These are phyloP conservation scores for Acromyrmex charruanus DNA, from an alignment of 1,140 invertebrate species.

Conservation along the genomic window DNA sequence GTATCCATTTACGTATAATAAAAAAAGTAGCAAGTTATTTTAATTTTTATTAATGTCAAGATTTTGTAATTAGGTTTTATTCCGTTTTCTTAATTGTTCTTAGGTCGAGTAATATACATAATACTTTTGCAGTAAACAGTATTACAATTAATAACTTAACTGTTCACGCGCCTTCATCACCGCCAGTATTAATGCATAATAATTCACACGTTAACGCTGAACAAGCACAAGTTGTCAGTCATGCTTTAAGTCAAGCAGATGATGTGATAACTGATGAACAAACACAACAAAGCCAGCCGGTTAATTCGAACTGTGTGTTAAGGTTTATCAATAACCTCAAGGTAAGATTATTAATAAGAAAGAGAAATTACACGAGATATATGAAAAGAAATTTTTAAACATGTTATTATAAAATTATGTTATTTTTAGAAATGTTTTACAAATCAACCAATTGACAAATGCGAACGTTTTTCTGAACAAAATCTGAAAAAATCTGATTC, in stretches of 20 bases:
- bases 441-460: slow-evolving; percentile 97
- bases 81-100: slow-evolving; percentile 19
- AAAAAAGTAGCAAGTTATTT: no score
- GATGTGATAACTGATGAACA: slow-evolving; percentile 85
- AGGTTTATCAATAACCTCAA: slow-evolving; percentile 99
- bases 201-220: slow-evolving; percentile 86
- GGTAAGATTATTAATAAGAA: slow-evolving; percentile 86
- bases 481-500: slow-evolving; percentile 93
- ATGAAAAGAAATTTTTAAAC: not conserved
- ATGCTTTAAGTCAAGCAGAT: slow-evolving; percentile 87
- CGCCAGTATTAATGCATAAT: slow-evolving; percentile 83
- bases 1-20: no score
- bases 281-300: slow-evolving; percentile 93
- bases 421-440: slow-evolving; percentile 95
- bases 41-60: no score
- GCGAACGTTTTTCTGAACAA: slow-evolving; percentile 98
- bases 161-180: slow-evolving; percentile 84
- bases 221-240: slow-evolving; percentile 88
- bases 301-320: slow-evolving; percentile 99
- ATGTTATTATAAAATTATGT: not conserved
- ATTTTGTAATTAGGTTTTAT: no score
- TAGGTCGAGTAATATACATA: slow-evolving; percentile 83
- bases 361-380: not conserved
- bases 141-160: slow-evolving; percentile 84
- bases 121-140: slow-evolving; percentile 82